Evolutionary conservation across 37 sponge, comb jelly and placozoan species (phyloP).

Genomic region (Geodia barretti): DNA sequence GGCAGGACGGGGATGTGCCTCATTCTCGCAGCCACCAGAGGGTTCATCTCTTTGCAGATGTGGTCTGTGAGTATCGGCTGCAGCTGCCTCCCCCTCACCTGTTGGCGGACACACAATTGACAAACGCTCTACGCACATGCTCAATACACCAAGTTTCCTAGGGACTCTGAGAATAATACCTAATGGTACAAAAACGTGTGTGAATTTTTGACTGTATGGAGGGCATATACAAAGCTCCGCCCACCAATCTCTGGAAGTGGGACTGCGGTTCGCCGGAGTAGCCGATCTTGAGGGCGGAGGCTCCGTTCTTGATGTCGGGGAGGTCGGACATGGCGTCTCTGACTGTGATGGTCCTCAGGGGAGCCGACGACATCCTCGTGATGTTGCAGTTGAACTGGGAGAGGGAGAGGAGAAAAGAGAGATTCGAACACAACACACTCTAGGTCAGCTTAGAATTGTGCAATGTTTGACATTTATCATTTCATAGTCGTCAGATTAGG

Average conservation of each 20-base stretch:
- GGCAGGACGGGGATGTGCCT: slow-evolving; percentile 82
- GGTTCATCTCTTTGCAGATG: slow-evolving; percentile 96
- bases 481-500: no score
- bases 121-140: no score
- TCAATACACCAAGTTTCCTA: no score
- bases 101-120: no score
- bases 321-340: slow-evolving; percentile 94
- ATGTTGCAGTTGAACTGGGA: slow-evolving; percentile 67
- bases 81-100: slow-evolving; percentile 65
- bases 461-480: no score
- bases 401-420: background rate
- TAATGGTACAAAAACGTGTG: background rate
- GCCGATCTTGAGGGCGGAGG: slow-evolving; percentile 64
- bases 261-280: slow-evolving; percentile 82
- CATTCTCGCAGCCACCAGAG: slow-evolving; percentile 88
- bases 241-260: slow-evolving; percentile 85
- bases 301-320: slow-evolving; percentile 87
- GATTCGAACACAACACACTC: no score
- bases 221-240: background rate
- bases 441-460: no score
- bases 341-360: slow-evolving; percentile 85
- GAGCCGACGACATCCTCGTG: slow-evolving; percentile 56
- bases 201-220: background rate
- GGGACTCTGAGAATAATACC: background rate
- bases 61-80: slow-evolving; percentile 86